Evolutionary conservation across 2,888 invertebrate species (phyloP).

Genomic region (Zhuqinia jingwanae): DNA sequence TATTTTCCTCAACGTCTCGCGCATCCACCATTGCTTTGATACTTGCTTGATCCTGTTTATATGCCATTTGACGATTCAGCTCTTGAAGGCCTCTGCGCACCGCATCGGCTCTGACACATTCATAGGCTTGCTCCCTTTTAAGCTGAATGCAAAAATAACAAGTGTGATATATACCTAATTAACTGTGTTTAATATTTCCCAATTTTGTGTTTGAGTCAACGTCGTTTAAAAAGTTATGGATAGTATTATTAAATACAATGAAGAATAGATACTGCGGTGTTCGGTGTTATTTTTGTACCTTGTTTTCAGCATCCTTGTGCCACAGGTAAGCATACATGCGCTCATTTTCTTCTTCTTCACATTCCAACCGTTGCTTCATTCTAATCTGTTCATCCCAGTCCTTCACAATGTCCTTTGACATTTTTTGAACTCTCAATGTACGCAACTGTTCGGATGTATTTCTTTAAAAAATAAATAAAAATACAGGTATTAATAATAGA

Average conservation of each 20-base stretch:
- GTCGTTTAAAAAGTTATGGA: not conserved
- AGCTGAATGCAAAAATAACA: too few species aligned
- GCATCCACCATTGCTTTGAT: conserved; percentile 58
- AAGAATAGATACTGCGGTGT: not conserved
- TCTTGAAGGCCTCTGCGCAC: conserved; percentile 66
- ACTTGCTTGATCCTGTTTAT: conserved; percentile 64
- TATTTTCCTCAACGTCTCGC: conserved; percentile 70
- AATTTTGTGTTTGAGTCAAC: not conserved
- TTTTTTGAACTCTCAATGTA: conserved; percentile 71
- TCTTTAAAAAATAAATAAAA: too few species aligned
- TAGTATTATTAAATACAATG: not conserved
- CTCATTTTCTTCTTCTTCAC: conserved; percentile 76
- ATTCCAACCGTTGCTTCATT: conserved; percentile 75
- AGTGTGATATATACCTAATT: not conserved
- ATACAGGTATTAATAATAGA: too few species aligned
- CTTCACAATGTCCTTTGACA: conserved; percentile 74
- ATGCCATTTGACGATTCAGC: conserved; percentile 69
- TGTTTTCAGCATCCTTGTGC: conserved; percentile 74
- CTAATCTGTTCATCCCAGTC: conserved; percentile 77
- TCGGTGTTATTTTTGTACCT: conserved; percentile 63
- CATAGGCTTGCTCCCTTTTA: conserved; percentile 74
- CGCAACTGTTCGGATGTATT: conserved; percentile 76
- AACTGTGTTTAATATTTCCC: not conserved
- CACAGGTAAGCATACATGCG: conserved; percentile 74
- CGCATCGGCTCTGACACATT: conserved; percentile 65